A percentile compares a stretch with the other conserved stretches of the same genome.
Conservation (phyloP, 2,797 vertebrate species). For the Loriculus beryllinus region DNA sequence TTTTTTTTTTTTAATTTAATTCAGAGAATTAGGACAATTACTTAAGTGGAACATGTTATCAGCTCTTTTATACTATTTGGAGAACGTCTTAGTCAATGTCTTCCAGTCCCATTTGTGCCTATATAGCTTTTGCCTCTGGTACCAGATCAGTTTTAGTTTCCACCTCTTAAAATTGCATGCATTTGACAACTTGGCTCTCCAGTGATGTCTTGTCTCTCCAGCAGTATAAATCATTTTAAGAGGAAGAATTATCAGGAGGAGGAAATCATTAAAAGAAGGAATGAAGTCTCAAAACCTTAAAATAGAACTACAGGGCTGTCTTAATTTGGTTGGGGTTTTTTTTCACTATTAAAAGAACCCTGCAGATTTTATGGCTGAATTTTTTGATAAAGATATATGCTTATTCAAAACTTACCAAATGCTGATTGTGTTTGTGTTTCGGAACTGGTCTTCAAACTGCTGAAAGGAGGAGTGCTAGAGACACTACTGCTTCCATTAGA, state of each 20-base stretch:
- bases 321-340: neutral
- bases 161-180: neutral
- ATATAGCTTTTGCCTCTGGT: neutral
- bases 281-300: neutral
- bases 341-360: neutral
- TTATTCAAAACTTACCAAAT: constrained; percentile 71
- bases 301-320: neutral
- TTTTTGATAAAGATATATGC: neutral
- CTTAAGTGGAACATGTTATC: neutral
- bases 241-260: no score
- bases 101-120: neutral
- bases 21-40: neutral
- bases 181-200: neutral
- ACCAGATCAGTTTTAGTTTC: neutral
- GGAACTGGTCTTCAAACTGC: neutral
- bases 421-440: constrained; percentile 58
- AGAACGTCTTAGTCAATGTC: neutral
- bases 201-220: neutral
- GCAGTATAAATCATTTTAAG: neutral
- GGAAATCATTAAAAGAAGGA: neutral
- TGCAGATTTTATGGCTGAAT: neutral
- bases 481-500: constrained; percentile 72
- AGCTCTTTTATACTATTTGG: neutral
- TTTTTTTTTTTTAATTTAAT: neutral
- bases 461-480: constrained; percentile 25